Base-by-base conservation (phyloP, 2,797 vertebrate genomes). In the Chelon labrosus region DNA sequence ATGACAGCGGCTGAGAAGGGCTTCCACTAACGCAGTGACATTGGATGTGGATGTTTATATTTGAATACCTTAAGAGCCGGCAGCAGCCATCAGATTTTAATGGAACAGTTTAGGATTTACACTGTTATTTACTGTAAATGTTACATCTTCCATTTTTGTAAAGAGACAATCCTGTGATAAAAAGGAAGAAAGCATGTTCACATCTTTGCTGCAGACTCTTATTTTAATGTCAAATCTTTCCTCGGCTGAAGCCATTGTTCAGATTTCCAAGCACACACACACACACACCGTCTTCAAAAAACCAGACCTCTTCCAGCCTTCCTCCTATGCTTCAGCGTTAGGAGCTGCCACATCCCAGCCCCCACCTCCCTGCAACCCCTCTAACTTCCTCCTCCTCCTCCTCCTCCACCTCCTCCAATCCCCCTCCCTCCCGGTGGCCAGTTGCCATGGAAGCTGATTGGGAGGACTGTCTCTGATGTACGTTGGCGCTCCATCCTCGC, bases 361-460 rank as follows among this genome's bases (percentile, higher is more conserved):
- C 86, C 87, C 85, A 70, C 83, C 80, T 77, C 86, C 76, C 74
- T 73, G 64, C 79, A 84, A 64, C 76, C 86, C 83, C 75, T 81
- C 84, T 47, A 85, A 78, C 86, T 79, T 65, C 75, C 75, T 71
- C 80, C 79, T 73, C 70, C 60, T 42, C 75, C 27, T 14, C n/a
- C 22, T 5, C 51, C 46, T 4, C 31, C 17, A 7, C 4, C 38
- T 9, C n/a, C 7, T 4, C 2, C 27, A 49, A 5, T 2, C 22
- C 14, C 2, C 1, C 72, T 54, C 65, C 77, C 82, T 9, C 66
- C 77, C 76, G 3, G 37, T 85, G 83, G 83, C 82, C 74, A 67
- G 91, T 92, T 92, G 89, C 91, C 90, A 93, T 92, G 88, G 91
- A 87, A 90, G 90, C 91, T 93, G 91, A 93, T 93, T 93, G 91